These are phyloP conservation scores for Aphidoletes aphidimyza DNA, from an alignment of 2,888 invertebrate species.

Conservation along the genomic window DNA sequence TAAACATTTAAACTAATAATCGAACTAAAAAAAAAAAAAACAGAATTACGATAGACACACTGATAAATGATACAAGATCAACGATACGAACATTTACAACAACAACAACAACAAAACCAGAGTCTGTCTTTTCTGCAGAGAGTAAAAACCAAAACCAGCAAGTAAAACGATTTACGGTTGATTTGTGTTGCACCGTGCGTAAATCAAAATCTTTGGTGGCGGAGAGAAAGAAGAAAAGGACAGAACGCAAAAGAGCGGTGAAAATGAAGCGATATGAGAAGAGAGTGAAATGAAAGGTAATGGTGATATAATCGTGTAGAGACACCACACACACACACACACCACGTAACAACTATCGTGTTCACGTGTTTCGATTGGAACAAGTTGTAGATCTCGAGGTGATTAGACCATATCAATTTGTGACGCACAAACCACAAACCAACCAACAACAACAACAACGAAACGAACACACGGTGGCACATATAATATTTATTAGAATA, in stretches of 20 bases:
- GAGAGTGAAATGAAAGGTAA: constrained; percentile 30
- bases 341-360: not conserved
- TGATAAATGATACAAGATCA: too few relatives aligned
- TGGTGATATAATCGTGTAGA: constrained; percentile 9
- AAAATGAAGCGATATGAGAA: constrained; percentile 3
- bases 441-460: too few relatives aligned
- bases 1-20: too few relatives aligned
- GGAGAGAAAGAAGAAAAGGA: not conserved
- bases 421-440: not conserved
- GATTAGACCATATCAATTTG: constrained; percentile 11
- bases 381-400: not conserved
- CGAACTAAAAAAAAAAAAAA: too few relatives aligned
- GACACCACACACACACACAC: too few relatives aligned
- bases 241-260: not conserved
- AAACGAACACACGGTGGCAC: not conserved
- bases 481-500: constrained; percentile 35
- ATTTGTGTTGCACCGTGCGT: not conserved
- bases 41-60: too few relatives aligned
- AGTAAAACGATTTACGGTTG: too few relatives aligned
- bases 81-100: too few relatives aligned
- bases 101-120: too few relatives aligned
- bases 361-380: constrained; percentile 27
- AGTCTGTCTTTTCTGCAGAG: too few relatives aligned
- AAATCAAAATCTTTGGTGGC: not conserved
- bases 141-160: too few relatives aligned